A percentile compares a stretch with the other conserved stretches of the same genome.
phyloP scores from a whole-genome alignment of 2,797 vertebrate genomes.

The Menidia menidia region DNA sequence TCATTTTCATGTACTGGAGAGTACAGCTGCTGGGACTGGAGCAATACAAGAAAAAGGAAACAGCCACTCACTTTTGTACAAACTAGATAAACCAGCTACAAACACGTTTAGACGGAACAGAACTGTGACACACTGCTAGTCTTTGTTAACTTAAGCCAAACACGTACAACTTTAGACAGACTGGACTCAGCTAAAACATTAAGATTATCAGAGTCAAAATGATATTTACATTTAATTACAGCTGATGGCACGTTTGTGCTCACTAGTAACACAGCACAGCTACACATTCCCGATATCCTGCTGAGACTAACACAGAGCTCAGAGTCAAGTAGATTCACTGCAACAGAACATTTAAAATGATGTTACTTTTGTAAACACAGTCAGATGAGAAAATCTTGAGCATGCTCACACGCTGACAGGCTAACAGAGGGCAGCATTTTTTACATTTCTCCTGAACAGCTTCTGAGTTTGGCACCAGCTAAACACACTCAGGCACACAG shows the following conservation, averaged over 20 bases:
- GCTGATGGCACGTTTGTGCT: conserved; percentile 67
- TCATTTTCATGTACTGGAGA: conserved; percentile 28
- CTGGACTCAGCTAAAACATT: conserved; percentile 51
- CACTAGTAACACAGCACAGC: conserved; percentile 57
- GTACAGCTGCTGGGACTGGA: conserved; percentile 34
- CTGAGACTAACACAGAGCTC: conserved; percentile 33
- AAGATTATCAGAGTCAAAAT: conserved; percentile 47
- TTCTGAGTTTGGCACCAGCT: conserved; percentile 19
- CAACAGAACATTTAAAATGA: conserved; percentile 25
- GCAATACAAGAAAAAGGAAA: conserved; percentile 24
- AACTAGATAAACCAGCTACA: conserved; percentile 53
- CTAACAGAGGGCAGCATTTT: conserved; percentile 10
- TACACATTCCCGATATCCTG: conserved; percentile 39
- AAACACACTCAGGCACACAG: conserved; percentile 20
- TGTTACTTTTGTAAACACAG: conserved; percentile 37
- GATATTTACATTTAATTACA: conserved; percentile 74
- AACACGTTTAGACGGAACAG: conserved; percentile 56
- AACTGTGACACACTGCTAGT: conserved; percentile 35
- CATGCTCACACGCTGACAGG: conserved; percentile 29
- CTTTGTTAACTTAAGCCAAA: conserved; percentile 50
- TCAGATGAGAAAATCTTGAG: conserved; percentile 30
- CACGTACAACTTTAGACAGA: conserved; percentile 46
- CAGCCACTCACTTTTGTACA: conserved; percentile 25
- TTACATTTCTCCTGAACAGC: not conserved
- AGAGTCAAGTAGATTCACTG: conserved; percentile 14